Percentiles rank a stretch among this genome's conserved stretches.
These are phyloP conservation scores for Calycopis cecrops DNA, from an alignment of 1,140 invertebrate species.

Conservation along the genomic window DNA sequence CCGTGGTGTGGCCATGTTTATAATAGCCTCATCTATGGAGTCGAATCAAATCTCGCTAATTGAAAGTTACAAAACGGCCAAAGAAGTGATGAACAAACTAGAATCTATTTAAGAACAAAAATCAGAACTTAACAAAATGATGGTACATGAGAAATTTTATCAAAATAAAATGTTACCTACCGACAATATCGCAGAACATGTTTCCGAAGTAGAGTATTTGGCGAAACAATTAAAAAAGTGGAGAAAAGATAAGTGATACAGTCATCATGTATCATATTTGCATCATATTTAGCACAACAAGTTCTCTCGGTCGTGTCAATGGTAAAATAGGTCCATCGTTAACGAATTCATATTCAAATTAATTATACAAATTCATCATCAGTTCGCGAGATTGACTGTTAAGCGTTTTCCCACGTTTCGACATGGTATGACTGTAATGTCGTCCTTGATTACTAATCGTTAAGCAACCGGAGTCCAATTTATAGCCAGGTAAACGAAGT, in stretches of 20 bases:
- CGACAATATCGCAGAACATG: conserved; percentile 34
- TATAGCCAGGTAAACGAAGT: too few relatives aligned
- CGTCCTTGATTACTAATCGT: too few relatives aligned
- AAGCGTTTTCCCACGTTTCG: too few relatives aligned
- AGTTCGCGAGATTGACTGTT: too few relatives aligned
- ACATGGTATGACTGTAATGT: too few relatives aligned
- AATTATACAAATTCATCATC: too few relatives aligned
- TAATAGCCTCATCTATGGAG: conserved; percentile 28
- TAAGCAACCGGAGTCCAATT: too few relatives aligned
- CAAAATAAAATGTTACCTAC: conserved; percentile 18
- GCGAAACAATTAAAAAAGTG: conserved; percentile 36
- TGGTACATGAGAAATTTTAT: conserved; percentile 38
- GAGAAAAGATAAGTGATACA: conserved; percentile 25
- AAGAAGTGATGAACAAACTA: conserved; percentile 37
- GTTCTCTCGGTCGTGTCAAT: too few relatives aligned
- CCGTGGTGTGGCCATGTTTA: conserved; percentile 28
- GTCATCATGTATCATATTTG: conserved; percentile 40
- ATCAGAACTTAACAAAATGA: conserved; percentile 44
- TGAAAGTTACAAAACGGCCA: conserved; percentile 15
- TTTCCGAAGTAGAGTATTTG: conserved; percentile 35
- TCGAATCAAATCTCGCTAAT: conserved; percentile 21
- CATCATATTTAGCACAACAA: conserved; percentile 39
- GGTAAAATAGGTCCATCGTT: too few relatives aligned
- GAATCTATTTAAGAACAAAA: conserved; percentile 47
- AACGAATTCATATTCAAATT: too few relatives aligned